Conservation (phyloP, 2,797 vertebrate genomes). For the Coranthus polyacanthus region DNA sequence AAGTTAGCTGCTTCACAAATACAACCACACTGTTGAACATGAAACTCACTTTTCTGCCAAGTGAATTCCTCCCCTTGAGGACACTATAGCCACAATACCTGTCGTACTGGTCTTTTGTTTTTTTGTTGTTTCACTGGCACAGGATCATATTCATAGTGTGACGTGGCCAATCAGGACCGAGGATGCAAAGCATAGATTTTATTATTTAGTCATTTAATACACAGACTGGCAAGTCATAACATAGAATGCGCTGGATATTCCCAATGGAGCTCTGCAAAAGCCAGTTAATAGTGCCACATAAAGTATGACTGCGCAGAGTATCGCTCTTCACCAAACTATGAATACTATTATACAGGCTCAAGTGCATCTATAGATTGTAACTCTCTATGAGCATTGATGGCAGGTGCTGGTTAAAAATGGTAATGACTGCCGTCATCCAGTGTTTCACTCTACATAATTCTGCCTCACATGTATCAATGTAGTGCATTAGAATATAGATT, state of each 20-base stretch:
- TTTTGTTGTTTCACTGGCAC: not conserved
- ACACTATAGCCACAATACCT: not conserved
- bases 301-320: constrained; percentile 41
- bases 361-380: constrained; percentile 47
- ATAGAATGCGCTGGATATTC: constrained; percentile 29
- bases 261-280: constrained; percentile 33
- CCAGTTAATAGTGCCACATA: constrained; percentile 50
- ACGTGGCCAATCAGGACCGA: constrained; percentile 3
- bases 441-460: constrained; percentile 57
- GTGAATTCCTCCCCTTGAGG: not conserved
- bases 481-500: constrained; percentile 7
- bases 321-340: constrained; percentile 46
- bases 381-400: constrained; percentile 59
- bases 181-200: constrained; percentile 30
- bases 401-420: constrained; percentile 69
- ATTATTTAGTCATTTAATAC: constrained; percentile 13
- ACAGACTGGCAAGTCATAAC: constrained; percentile 34
- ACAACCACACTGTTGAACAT: not conserved
- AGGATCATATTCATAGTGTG: constrained; percentile 6
- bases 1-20: not conserved
- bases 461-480: constrained; percentile 35
- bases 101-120: not conserved
- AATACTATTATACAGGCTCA: constrained; percentile 59
- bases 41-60: not conserved
- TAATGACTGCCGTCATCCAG: constrained; percentile 68